Conservation (phyloP, 2,113 vertebrate species). For the Otolemur garnettii region DNA sequence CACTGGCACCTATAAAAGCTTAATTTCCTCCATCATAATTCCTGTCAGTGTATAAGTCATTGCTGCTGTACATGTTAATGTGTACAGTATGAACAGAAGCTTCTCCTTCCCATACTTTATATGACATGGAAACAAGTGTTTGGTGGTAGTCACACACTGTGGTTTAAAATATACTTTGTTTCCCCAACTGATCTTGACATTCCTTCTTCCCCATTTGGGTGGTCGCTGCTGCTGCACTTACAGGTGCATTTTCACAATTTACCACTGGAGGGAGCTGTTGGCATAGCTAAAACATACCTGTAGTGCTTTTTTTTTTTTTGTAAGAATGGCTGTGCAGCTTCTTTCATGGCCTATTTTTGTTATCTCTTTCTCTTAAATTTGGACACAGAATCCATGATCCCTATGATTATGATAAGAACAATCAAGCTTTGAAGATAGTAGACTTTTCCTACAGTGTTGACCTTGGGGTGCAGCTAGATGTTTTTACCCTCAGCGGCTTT, state of each 20-base stretch:
- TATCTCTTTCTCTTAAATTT: constrained; percentile 76
- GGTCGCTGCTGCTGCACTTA: not conserved
- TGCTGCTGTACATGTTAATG: not conserved
- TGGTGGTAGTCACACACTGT: not conserved
- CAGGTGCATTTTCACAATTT: constrained; percentile 71
- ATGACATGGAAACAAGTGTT: not conserved
- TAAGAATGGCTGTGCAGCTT: constrained; percentile 58
- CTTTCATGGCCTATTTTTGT: constrained; percentile 36
- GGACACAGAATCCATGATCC: constrained; percentile 85
- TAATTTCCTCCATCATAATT: constrained; percentile 26
- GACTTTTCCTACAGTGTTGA: constrained; percentile 93
- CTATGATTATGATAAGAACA: constrained; percentile 72
- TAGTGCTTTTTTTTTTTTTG: not conserved
- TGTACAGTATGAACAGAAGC: not conserved
- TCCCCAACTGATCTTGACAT: not conserved
- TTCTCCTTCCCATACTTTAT: not conserved
- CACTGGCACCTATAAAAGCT: not conserved
- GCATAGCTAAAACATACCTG: constrained; percentile 65
- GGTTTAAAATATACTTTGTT: not conserved
- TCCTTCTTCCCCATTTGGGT: not conserved
- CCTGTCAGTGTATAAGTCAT: not conserved
- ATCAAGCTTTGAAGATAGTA: constrained; percentile 87
- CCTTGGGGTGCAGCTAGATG: constrained; percentile 85
- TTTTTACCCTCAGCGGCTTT: constrained; percentile 85
- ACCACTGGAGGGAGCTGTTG: constrained; percentile 86